Conservation (phyloP, 2,797 vertebrate genomes). For the Sebastes oblongus region DNA sequence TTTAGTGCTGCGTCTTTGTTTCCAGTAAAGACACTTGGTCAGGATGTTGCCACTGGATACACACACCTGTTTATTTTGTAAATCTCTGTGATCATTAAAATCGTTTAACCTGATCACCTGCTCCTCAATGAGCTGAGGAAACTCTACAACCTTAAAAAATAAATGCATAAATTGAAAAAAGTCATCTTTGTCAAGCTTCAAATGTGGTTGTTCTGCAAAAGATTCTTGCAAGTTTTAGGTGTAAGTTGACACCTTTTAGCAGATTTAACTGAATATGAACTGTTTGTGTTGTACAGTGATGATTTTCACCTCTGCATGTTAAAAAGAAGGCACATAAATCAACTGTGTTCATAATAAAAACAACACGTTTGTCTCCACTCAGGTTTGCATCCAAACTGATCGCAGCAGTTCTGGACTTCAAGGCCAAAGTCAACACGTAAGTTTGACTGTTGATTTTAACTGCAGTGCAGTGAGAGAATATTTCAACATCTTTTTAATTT, state of each 20-base stretch:
- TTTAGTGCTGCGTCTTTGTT: background rate
- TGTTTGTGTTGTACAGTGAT: background rate
- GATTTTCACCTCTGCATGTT: background rate
- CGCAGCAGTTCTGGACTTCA: slow-evolving; percentile 88
- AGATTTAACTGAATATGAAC: background rate
- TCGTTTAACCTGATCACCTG: background rate
- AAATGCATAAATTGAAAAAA: background rate
- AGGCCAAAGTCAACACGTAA: slow-evolving; percentile 83
- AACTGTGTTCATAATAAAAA: background rate
- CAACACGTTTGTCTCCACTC: slow-evolving; percentile 10
- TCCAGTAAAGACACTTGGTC: background rate
- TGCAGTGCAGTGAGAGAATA: background rate
- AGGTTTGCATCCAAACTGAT: slow-evolving; percentile 90
- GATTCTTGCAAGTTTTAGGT: too few species aligned
- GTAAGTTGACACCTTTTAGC: background rate
- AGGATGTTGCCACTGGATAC: background rate
- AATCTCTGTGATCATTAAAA: background rate
- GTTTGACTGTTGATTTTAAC: slow-evolving; percentile 18
- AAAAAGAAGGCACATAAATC: background rate
- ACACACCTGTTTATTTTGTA: background rate
- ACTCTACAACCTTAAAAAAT: background rate
- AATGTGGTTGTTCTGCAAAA: too few species aligned
- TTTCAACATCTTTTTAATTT: background rate
- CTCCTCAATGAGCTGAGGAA: background rate
- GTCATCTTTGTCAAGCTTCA: too few species aligned